phyloP scores from a whole-genome alignment of 2,888 invertebrate species.

The Stramonita haemastoma region DNA sequence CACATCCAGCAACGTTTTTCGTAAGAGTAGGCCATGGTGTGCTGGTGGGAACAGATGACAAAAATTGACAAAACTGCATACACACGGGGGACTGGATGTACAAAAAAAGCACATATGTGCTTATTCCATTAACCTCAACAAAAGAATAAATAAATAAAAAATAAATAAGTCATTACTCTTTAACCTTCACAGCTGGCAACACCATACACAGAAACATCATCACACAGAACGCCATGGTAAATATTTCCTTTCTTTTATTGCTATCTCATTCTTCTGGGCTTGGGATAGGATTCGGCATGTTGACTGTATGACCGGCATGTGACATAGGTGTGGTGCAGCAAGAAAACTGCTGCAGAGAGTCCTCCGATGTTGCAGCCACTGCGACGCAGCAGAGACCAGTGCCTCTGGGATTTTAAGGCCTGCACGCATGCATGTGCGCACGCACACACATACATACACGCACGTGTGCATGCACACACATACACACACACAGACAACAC shows the following conservation, averaged over 20 bases:
- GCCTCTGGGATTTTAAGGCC: constrained; percentile 46
- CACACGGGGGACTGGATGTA: too few relatives aligned
- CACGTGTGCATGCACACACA: background rate
- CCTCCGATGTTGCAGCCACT: constrained; percentile 69
- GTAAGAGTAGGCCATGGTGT: too few relatives aligned
- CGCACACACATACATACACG: background rate
- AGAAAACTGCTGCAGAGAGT: constrained; percentile 63
- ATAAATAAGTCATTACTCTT: background rate
- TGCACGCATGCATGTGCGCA: constrained; percentile 23
- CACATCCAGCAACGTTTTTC: background rate
- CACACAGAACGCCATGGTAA: background rate
- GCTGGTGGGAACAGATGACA: too few relatives aligned
- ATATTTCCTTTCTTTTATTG: background rate
- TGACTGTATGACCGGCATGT: too few relatives aligned
- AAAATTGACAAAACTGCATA: too few relatives aligned
- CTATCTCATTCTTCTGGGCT: background rate
- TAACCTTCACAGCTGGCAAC: background rate
- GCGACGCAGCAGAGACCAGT: constrained; percentile 61
- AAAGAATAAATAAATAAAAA: background rate
- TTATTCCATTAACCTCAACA: too few relatives aligned
- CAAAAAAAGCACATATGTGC: too few relatives aligned
- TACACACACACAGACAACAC: background rate
- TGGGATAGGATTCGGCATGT: background rate
- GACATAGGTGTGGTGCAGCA: constrained; percentile 57
- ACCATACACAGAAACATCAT: background rate